Conservation (phyloP, 2,113 vertebrate species). For the Muntiacus reevesi region DNA sequence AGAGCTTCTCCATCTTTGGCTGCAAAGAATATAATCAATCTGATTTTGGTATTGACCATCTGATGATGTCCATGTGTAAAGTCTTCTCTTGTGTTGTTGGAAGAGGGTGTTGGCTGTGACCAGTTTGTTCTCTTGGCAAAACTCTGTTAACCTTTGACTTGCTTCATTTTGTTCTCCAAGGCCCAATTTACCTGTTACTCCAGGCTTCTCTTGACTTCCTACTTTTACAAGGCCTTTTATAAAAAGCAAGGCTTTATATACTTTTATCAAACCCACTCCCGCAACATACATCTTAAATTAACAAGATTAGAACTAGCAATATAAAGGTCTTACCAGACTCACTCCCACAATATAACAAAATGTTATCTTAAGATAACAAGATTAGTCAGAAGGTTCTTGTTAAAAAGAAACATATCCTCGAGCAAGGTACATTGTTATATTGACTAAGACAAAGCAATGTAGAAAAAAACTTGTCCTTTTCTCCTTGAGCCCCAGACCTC, state of each 20-base stretch:
- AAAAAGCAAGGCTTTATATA: background rate
- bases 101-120: no score
- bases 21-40: no score
- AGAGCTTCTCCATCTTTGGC: no score
- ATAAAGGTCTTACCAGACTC: background rate
- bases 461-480: background rate
- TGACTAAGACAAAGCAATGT: background rate
- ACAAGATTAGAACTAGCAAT: background rate
- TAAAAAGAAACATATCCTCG: background rate
- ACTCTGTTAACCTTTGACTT: no score
- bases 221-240: no score
- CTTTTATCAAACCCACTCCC: background rate
- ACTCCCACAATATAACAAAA: background rate
- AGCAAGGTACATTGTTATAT: background rate
- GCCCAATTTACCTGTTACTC: no score
- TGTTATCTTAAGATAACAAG: background rate
- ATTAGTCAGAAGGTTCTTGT: background rate
- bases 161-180: no score
- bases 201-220: no score
- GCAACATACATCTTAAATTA: background rate
- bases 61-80: no score
- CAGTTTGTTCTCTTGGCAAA: no score
- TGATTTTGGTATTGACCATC: no score
- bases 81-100: no score
- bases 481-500: background rate